Evolutionary conservation across 2,888 invertebrate species (phyloP).

Genomic region (Perizoma affinitatum): DNA sequence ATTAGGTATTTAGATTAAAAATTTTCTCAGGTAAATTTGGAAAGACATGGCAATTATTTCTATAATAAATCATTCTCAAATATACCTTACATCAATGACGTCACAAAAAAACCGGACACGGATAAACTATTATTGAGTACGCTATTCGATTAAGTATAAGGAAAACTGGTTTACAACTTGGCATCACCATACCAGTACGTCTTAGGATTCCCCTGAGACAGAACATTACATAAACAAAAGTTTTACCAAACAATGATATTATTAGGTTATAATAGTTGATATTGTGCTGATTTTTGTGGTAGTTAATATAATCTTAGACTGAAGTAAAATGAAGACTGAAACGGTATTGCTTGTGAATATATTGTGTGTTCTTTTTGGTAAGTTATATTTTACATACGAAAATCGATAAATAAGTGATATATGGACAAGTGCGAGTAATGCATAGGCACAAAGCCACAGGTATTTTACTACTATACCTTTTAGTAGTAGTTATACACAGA

Average conservation of each 20-base stretch:
- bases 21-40: too few relatives aligned
- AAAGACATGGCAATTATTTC: too few relatives aligned
- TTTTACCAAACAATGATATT: too few relatives aligned
- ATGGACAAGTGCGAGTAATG: too few relatives aligned
- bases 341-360: conserved; percentile 13
- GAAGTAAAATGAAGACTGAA: neutral
- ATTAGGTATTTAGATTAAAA: too few relatives aligned
- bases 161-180: conserved; percentile 15
- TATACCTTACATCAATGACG: neutral
- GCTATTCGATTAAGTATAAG: conserved; percentile 3
- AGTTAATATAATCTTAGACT: neutral
- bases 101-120: conserved; percentile 3
- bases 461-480: too few relatives aligned
- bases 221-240: neutral
- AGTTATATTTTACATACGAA: conserved; percentile 1
- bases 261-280: neutral
- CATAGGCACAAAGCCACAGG: too few relatives aligned
- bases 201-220: conserved; percentile 3
- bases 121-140: neutral
- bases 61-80: too few relatives aligned
- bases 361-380: neutral
- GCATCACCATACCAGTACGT: conserved; percentile 3
- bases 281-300: neutral
- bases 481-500: too few relatives aligned
- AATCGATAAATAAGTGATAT: too few relatives aligned